Evolutionary conservation across 2,113 vertebrate species (phyloP).

Genomic region (Varanus salvator): DNA sequence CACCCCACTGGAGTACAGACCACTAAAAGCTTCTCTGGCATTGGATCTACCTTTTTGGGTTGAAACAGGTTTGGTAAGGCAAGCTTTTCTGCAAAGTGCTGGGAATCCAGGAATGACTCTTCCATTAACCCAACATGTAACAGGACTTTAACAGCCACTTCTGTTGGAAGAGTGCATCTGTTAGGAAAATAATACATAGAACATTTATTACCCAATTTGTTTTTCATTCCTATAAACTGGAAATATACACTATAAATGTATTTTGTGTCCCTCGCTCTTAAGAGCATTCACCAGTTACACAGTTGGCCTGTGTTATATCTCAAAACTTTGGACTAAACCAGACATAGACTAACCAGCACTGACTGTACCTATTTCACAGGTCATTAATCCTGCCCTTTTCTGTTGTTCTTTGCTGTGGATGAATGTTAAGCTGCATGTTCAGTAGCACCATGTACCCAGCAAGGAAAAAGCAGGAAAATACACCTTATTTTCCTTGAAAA

Average conservation of each 20-base stretch:
- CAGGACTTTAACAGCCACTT: neutral
- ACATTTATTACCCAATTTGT: conserved; percentile 10
- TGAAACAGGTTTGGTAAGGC: neutral
- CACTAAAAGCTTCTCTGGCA: no score
- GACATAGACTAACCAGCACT: conserved; percentile 29
- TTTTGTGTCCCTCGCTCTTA: conserved; percentile 18
- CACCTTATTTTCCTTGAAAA: conserved; percentile 17
- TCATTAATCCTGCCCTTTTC: conserved; percentile 39
- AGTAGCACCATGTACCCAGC: neutral
- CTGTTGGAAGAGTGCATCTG: neutral
- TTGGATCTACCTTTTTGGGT: no score
- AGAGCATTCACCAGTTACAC: conserved; percentile 7
- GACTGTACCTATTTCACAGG: conserved; percentile 55
- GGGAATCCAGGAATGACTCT: neutral
- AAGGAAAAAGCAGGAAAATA: conserved; percentile 1
- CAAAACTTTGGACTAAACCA: conserved; percentile 39
- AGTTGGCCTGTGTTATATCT: conserved; percentile 5
- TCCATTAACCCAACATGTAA: neutral
- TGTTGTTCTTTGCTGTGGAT: neutral
- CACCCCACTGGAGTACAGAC: no score
- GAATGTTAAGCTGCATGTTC: conserved; percentile 27
- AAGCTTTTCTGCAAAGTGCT: neutral
- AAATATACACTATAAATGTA: conserved; percentile 29
- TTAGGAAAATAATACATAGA: neutral
- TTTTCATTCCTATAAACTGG: neutral